Percentiles rank a stretch among this genome's conserved stretches.
phyloP scores from a whole-genome alignment of 2,797 vertebrate species.

The Podarcis lilfordi region DNA sequence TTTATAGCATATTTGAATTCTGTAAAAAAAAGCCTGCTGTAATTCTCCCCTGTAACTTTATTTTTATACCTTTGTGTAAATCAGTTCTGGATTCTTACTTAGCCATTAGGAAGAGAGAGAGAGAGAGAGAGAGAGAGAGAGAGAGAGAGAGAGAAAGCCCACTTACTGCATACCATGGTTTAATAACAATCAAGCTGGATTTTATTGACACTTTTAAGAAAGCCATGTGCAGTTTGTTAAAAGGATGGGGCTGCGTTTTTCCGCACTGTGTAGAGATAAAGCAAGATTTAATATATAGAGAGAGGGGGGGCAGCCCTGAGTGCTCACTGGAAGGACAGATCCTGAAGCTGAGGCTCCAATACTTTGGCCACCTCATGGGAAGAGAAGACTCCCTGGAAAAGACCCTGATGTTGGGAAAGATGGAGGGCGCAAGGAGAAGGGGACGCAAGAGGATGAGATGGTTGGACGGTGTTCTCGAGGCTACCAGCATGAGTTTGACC shows the following conservation, averaged over 20 bases:
- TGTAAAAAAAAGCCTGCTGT: constrained; percentile 47
- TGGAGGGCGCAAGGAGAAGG: no score
- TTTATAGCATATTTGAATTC: constrained; percentile 41
- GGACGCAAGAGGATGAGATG: no score
- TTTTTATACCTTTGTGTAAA: constrained; percentile 34
- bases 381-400: no score
- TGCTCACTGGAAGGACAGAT: no score
- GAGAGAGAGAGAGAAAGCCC: background rate
- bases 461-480: no score
- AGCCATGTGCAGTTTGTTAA: constrained; percentile 13
- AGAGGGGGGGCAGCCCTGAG: no score
- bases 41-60: constrained; percentile 14
- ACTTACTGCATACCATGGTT: background rate
- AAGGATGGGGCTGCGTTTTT: background rate
- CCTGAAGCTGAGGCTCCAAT: no score
- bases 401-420: no score
- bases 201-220: constrained; percentile 11
- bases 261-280: constrained; percentile 21
- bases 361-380: no score
- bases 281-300: background rate
- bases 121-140: no score
- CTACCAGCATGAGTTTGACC: no score
- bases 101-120: constrained; percentile 32
- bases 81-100: constrained; percentile 30
- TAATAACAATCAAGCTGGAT: constrained; percentile 36